A percentile compares a stretch with the other conserved stretches of the same genome.
phyloP scores from a whole-genome alignment of 2,797 vertebrate species.

The Squalus acanthias region DNA sequence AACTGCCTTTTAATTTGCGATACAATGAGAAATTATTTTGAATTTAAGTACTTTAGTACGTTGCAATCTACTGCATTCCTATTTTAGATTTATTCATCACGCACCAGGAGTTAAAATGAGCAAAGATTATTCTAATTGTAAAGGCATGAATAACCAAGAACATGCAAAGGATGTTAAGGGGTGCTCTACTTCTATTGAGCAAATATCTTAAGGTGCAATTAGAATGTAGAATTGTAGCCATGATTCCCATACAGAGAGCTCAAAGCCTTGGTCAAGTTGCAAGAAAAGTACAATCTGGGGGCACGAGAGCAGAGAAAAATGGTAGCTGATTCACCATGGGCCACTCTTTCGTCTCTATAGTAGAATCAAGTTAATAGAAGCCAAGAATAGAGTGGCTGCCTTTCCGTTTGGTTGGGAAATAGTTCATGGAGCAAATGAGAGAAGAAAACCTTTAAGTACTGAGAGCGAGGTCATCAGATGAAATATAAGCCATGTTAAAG shows the following conservation, averaged over 20 bases:
- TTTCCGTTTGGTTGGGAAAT: not conserved
- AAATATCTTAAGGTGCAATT: not conserved
- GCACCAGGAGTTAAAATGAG: not conserved
- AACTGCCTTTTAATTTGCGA: not conserved
- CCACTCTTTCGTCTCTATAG: not conserved
- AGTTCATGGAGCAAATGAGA: not conserved
- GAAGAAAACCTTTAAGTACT: not conserved
- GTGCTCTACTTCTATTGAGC: not conserved
- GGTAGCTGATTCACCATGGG: not conserved
- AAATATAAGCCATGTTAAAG: not conserved
- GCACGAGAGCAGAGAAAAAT: not conserved
- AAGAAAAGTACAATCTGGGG: not conserved
- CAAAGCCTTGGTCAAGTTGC: not conserved
- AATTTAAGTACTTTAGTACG: not conserved
- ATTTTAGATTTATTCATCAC: not conserved
- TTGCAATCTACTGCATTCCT: not conserved
- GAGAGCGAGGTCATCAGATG: not conserved
- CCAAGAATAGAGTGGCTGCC: not conserved
- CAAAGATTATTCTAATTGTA: not conserved
- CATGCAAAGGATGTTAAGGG: not conserved
- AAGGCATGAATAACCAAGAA: not conserved
- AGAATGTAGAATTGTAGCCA: not conserved
- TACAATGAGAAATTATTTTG: not conserved
- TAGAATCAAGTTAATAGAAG: not conserved
- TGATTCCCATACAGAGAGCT: not conserved